phyloP scores from a whole-genome alignment of 2,797 vertebrate species.

The Pangasius sanitwongsei region DNA sequence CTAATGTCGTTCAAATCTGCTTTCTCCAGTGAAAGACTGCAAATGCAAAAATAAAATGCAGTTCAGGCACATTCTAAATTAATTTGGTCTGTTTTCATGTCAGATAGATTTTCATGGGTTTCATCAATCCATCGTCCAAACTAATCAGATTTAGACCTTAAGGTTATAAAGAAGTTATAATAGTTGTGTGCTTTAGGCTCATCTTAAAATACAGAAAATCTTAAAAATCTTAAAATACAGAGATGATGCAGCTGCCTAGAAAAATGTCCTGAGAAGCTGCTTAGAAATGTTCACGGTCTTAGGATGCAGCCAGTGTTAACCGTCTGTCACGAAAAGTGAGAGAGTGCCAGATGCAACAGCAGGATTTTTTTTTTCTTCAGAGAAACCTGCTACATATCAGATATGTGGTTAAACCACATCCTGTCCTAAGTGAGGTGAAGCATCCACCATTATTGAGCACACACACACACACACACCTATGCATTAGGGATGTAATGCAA shows the following conservation, averaged over 20 bases:
- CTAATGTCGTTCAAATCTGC: not conserved
- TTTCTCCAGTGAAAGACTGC: too few species aligned
- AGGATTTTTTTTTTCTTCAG: conserved; percentile 23
- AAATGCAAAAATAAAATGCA: not conserved
- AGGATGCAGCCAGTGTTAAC: not conserved
- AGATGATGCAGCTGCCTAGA: too few species aligned
- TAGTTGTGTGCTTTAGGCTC: not conserved
- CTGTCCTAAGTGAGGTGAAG: conserved; percentile 66
- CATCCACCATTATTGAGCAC: conserved; percentile 57
- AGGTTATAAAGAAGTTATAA: not conserved
- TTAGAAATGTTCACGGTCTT: not conserved
- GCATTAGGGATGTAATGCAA: not conserved
- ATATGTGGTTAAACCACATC: conserved; percentile 70
- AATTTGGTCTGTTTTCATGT: not conserved
- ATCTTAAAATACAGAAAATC: not conserved
- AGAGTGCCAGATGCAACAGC: conserved; percentile 29
- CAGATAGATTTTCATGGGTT: not conserved
- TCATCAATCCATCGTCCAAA: not conserved
- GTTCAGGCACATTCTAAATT: not conserved
- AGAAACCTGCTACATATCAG: conserved; percentile 36
- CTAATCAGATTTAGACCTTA: not conserved
- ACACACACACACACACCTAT: not conserved
- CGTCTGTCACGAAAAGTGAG: conserved; percentile 3
- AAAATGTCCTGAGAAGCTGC: not conserved
- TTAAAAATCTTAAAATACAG: not conserved